Conservation (phyloP, 2,797 vertebrate genomes). For the Glyptemys insculpta region DNA sequence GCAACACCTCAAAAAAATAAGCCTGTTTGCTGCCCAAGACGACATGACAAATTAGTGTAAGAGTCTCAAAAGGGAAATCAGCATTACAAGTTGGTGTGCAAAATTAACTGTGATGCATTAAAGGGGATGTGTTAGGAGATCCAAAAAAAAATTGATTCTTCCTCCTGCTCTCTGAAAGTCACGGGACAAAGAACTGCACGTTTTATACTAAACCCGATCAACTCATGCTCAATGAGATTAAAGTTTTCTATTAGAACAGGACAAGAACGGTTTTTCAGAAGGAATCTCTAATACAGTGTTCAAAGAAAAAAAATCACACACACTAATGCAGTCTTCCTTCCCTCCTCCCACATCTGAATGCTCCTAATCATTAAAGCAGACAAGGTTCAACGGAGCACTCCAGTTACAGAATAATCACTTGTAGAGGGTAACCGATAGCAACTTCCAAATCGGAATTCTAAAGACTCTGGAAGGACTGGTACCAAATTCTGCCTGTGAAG, state of each 20-base stretch:
- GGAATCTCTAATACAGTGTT: not conserved
- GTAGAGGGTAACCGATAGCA: not conserved
- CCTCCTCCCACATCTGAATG: not conserved
- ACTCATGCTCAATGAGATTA: not conserved
- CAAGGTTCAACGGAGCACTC: not conserved
- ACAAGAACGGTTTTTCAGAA: not conserved
- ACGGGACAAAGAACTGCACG: not conserved
- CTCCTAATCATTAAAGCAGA: not conserved
- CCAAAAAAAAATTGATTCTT: not conserved
- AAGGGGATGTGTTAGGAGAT: not conserved
- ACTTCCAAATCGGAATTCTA: not conserved
- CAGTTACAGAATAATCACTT: not conserved
- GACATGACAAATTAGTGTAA: not conserved
- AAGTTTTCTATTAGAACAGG: not conserved
- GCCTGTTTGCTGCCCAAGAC: not conserved
- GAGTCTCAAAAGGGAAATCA: not conserved
- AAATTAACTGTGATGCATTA: not conserved
- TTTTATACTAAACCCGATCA: conserved; percentile 14
- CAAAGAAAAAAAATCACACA: no score
- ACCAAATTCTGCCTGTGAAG: not conserved
- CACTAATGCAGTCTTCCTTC: not conserved
- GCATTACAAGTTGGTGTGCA: not conserved
- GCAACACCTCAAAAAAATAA: not conserved
- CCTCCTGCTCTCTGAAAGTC: not conserved
- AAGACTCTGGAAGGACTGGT: not conserved